Percentiles rank a stretch among this genome's conserved stretches.
Conservation (phyloP, 2,888 invertebrate species). For the Malacosoma neustria region DNA sequence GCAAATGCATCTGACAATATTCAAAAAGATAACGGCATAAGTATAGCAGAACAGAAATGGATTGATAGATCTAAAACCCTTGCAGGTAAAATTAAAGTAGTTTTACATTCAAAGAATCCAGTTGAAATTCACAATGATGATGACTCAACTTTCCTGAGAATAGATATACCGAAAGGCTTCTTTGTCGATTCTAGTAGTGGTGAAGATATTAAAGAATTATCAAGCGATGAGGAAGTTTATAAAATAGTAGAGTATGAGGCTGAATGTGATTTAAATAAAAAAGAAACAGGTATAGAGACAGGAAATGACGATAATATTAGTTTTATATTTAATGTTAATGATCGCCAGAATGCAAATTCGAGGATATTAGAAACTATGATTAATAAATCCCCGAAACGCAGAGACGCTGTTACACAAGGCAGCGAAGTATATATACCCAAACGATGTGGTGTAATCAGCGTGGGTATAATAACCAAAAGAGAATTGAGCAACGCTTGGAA, state of each 20-base stretch:
- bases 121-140: constrained; percentile 17
- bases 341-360: constrained; percentile 19
- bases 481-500: constrained; percentile 29
- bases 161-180: constrained; percentile 51
- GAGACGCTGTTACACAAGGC: constrained; percentile 38
- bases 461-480: constrained; percentile 45
- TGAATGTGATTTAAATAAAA: constrained; percentile 23
- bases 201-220: constrained; percentile 24
- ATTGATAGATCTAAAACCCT: constrained; percentile 45
- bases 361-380: constrained; percentile 26
- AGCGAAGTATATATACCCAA: constrained; percentile 35
- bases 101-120: constrained; percentile 38
- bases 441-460: constrained; percentile 39
- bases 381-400: constrained; percentile 19
- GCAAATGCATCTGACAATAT: constrained; percentile 12
- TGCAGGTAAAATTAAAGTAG: constrained; percentile 41
- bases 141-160: constrained; percentile 42
- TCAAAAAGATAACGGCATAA: constrained; percentile 25
- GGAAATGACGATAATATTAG: constrained; percentile 23
- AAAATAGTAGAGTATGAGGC: constrained; percentile 56
- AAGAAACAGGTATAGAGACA: constrained; percentile 15
- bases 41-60: constrained; percentile 38
- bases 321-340: constrained; percentile 27
- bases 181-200: constrained; percentile 33
- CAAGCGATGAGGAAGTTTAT: constrained; percentile 51